Evolutionary conservation across 2,113 vertebrate species (phyloP), one percentile per base, ranked within the genome.

Genomic region (cattle (Bos taurus)): DNA sequence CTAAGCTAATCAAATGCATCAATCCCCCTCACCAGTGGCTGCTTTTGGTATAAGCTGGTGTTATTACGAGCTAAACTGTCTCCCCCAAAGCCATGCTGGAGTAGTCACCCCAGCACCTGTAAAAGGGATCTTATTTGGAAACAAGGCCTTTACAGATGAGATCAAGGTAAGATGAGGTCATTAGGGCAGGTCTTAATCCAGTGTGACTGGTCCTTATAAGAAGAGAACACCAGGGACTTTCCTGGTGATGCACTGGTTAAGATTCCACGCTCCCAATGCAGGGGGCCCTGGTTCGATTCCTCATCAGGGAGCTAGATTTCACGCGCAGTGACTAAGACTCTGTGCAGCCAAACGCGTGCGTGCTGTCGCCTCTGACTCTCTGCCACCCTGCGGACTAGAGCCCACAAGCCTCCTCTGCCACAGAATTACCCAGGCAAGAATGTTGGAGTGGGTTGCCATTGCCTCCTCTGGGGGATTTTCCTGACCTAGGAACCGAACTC

Each of bases 271-370:
- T 77, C 71, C 71, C 71, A 77, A 6, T 25, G 36, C 36, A 1
- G 23, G 36, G 36, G 21, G 36, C 6, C 36, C 12, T 25, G 36
- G 36, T 77, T 77, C 0, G 11, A 43, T 13, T 26, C 71, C 71
- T 43, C 21, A 26, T 43, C 36, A 40, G 71, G 71, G 71, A 77
- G 12, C 71, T 25, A 26, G 71, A 43, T 14, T 36, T 14, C 2
- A 0, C 21, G 7, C 3, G 23, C 36, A 40, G 10, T 2, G 23
- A 77, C 21, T 77, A 77, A 43, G 23, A 12, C 71, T 43, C 71
- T 40, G 67, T 40, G n/a, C 10, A 71, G 67, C 67, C n/a, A 40
- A 6, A 40, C 0, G 0, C 0, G 0, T 77, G 23, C 1, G 1
- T 1, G 36, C 36, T 77, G 36, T 14, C 1, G 2, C 23, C 6